These are phyloP conservation scores for Hemiscyllium ocellatum DNA, from an alignment of 2,113 vertebrate genomes.

Conservation along the genomic window DNA sequence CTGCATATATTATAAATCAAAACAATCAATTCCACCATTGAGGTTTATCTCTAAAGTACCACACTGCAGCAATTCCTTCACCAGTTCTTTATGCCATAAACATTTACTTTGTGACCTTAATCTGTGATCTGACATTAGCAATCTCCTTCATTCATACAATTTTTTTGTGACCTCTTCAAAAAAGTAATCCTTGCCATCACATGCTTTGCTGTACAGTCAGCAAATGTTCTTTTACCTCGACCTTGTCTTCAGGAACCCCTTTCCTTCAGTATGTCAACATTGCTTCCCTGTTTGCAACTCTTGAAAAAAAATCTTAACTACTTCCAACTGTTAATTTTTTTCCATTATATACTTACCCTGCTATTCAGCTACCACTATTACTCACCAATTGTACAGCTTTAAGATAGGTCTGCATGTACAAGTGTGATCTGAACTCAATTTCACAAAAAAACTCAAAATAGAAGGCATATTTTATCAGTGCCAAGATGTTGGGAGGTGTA, in stretches of 20 bases:
- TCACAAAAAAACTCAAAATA: not conserved
- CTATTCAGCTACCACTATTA: not conserved
- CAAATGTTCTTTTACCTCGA: not conserved
- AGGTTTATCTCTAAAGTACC: no score
- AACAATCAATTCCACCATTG: no score
- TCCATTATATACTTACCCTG: not conserved
- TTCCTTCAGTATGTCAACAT: not conserved
- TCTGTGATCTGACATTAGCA: no score
- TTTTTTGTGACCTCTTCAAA: no score
- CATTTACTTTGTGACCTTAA: no score
- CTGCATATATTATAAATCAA: no score
- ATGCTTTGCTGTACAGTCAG: not conserved
- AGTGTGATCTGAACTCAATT: not conserved
- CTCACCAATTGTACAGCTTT: not conserved
- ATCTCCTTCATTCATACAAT: no score
- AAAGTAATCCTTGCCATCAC: no score
- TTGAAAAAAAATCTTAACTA: not conserved
- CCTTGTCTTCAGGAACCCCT: not conserved
- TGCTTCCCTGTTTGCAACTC: not conserved
- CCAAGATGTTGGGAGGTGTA: not conserved
- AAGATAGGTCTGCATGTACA: not conserved
- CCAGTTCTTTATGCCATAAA: no score
- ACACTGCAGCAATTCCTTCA: no score
- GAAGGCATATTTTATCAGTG: not conserved
- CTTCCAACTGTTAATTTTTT: not conserved